A percentile compares a stretch with the other conserved stretches of the same genome.
Conservation (phyloP, 2,113 vertebrate genomes). For the Chionodraco myersi region DNA sequence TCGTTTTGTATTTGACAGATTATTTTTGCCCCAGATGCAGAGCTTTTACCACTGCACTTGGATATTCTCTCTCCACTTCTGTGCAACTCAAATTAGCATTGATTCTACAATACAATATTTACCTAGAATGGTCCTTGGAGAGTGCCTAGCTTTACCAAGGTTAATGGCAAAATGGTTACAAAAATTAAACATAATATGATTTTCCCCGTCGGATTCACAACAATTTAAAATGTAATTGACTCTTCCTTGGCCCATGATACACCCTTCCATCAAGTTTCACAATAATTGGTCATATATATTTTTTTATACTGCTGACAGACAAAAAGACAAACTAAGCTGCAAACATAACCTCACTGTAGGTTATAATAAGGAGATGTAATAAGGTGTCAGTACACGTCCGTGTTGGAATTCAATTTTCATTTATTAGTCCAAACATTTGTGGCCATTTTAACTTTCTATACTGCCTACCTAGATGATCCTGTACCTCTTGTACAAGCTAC, state of each 20-base stretch:
- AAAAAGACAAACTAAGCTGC: too few relatives aligned
- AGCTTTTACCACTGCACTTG: background rate
- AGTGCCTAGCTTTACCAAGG: too few relatives aligned
- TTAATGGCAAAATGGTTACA: too few relatives aligned
- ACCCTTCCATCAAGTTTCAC: too few relatives aligned
- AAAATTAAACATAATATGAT: too few relatives aligned
- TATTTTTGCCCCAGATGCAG: background rate
- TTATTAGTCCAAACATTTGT: slow-evolving; percentile 16
- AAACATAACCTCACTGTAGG: too few relatives aligned
- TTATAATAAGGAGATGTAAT: background rate
- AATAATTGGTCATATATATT: too few relatives aligned
- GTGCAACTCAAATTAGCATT: background rate
- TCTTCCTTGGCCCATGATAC: too few relatives aligned
- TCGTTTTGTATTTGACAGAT: background rate
- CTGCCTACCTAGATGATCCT: slow-evolving; percentile 28
- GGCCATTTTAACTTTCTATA: slow-evolving; percentile 50
- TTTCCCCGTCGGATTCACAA: too few relatives aligned
- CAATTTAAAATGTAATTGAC: too few relatives aligned
- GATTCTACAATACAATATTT: background rate
- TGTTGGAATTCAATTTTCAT: slow-evolving; percentile 6
- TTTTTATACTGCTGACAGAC: too few relatives aligned
- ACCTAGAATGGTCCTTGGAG: too few relatives aligned
- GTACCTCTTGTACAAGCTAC: slow-evolving; percentile 32
- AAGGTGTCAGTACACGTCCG: slow-evolving; percentile 8
- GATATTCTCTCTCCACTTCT: background rate